A percentile compares a stretch with the other conserved stretches of the same genome.
Conservation (phyloP, 2,113 vertebrate species). For the Crotalus helleri region DNA sequence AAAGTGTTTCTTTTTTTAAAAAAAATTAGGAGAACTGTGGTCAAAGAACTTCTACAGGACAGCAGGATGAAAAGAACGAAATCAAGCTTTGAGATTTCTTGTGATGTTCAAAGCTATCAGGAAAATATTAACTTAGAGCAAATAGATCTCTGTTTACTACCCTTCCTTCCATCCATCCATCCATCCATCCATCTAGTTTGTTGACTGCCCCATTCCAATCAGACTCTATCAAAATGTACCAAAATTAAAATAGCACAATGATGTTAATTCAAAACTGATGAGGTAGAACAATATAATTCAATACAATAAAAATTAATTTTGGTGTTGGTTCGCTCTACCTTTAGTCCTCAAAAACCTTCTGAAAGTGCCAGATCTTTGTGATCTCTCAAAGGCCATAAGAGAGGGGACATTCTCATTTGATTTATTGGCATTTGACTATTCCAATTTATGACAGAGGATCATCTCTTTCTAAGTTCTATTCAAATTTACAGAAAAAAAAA, state of each 20-base stretch:
- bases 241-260: background rate
- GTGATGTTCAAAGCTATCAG: background rate
- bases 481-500: background rate
- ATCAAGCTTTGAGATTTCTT: background rate
- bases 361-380: background rate
- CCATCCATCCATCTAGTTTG: background rate
- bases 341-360: background rate
- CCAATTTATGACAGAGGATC: background rate
- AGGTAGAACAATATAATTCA: background rate
- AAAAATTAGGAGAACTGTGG: background rate
- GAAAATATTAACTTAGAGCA: background rate
- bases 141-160: background rate
- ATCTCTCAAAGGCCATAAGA: background rate
- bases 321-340: background rate
- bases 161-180: no score
- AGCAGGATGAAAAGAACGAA: background rate
- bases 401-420: background rate
- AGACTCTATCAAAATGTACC: background rate
- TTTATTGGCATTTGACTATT: background rate
- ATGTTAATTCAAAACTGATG: background rate
- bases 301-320: background rate
- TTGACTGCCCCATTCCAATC: background rate
- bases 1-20: no score
- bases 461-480: background rate
- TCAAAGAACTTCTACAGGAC: background rate